These are phyloP conservation scores for Melospiza melodia DNA, from an alignment of 2,113 vertebrate species.

Conservation along the genomic window DNA sequence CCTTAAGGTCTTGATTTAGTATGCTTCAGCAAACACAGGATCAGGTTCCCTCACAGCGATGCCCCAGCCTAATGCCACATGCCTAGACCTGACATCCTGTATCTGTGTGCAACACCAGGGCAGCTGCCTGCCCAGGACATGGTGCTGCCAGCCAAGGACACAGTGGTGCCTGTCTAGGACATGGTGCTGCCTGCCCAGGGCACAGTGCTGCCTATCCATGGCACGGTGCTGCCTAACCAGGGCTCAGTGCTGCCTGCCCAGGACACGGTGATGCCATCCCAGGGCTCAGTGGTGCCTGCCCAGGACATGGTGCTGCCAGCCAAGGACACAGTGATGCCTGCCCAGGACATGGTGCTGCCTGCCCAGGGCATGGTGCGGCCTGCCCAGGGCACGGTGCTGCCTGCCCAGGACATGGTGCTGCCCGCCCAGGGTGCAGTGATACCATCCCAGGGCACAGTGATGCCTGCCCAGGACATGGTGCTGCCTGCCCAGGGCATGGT, in stretches of 20 bases:
- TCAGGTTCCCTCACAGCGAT: background rate
- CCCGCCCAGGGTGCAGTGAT: rapidly evolving
- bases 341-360: background rate
- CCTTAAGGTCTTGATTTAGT: background rate
- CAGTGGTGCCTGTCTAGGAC: rapidly evolving
- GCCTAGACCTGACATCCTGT: background rate
- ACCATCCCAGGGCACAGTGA: background rate
- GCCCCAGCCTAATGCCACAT: rapidly evolving
- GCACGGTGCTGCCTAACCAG: background rate
- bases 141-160: rapidly evolving
- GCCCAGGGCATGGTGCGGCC: background rate
- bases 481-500: rapidly evolving
- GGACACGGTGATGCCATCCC: rapidly evolving
- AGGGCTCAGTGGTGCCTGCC: rapidly evolving
- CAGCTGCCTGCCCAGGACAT: background rate
- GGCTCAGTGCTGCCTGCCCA: rapidly evolving
- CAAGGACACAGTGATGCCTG: no score
- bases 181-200: rapidly evolving
- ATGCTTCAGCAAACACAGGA: background rate
- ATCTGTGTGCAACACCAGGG: rapidly evolving
- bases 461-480: background rate
- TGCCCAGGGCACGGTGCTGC: rapidly evolving
- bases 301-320: rapidly evolving
- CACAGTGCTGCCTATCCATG: rapidly evolving
- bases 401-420: no score